phyloP scores from a whole-genome alignment of 2,113 vertebrate species.

The Petromus typicus region DNA sequence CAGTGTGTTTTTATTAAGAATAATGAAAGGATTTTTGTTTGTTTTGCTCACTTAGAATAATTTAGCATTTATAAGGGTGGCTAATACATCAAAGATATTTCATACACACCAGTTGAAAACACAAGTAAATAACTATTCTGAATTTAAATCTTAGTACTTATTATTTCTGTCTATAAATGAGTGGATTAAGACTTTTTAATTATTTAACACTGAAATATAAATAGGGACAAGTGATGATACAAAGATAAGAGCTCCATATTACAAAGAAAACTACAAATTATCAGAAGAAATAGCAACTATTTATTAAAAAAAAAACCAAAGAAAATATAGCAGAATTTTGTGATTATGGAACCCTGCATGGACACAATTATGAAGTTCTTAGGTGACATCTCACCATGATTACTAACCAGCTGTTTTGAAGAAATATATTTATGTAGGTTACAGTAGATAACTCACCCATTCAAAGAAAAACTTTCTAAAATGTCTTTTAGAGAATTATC shows the following conservation, averaged over 20 bases:
- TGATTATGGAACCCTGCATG: too few relatives aligned
- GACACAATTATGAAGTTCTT: background rate
- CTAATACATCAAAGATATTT: background rate
- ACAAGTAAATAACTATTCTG: background rate
- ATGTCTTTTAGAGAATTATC: background rate
- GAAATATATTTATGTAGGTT: background rate
- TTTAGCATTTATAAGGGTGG: background rate
- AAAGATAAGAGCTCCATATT: background rate
- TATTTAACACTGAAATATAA: slow-evolving; percentile 1
- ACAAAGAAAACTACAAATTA: background rate
- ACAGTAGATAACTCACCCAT: background rate
- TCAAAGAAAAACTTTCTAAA: background rate
- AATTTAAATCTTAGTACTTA: background rate
- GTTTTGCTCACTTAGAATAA: background rate
- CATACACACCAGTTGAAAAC: background rate
- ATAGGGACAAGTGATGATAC: background rate
- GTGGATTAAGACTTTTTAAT: background rate
- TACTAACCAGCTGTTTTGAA: background rate
- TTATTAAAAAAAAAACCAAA: background rate
- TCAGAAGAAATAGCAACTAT: background rate
- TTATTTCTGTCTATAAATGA: background rate
- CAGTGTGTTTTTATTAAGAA: background rate
- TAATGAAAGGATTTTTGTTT: background rate
- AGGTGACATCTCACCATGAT: background rate
- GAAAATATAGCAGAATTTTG: background rate